phyloP scores from a whole-genome alignment of 2,113 vertebrate species.

The Pycnonotus jocosus region DNA sequence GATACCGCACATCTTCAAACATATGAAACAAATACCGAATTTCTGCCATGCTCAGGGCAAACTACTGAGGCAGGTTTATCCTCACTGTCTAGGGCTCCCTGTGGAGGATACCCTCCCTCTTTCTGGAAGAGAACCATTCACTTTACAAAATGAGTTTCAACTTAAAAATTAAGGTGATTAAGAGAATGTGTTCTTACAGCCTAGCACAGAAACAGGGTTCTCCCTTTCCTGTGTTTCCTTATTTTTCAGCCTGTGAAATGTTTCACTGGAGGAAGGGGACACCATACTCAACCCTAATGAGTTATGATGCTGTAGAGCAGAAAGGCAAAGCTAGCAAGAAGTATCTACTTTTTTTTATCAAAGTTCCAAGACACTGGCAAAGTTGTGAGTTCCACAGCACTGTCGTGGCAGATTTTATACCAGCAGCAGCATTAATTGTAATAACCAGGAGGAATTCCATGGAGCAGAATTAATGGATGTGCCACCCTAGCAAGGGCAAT shows the following conservation, averaged over 20 bases:
- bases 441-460: background rate
- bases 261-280: background rate
- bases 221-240: background rate
- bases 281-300: background rate
- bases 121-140: background rate
- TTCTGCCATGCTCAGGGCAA: background rate
- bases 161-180: background rate
- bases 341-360: background rate
- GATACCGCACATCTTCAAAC: background rate
- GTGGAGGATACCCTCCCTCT: background rate
- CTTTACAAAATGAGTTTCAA: background rate
- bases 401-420: background rate
- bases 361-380: background rate
- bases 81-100: background rate
- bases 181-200: background rate
- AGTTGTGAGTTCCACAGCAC: background rate
- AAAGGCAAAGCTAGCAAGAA: background rate
- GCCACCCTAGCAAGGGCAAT: background rate
- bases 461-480: background rate
- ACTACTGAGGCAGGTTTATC: background rate
- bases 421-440: background rate
- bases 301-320: background rate
- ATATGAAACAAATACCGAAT: accelerated
- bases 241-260: background rate
- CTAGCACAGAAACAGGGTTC: background rate